Evolutionary conservation across 2,888 invertebrate genomes (phyloP), one percentile per base, ranked within the genome.

Genomic region (Xylota segnis): DNA sequence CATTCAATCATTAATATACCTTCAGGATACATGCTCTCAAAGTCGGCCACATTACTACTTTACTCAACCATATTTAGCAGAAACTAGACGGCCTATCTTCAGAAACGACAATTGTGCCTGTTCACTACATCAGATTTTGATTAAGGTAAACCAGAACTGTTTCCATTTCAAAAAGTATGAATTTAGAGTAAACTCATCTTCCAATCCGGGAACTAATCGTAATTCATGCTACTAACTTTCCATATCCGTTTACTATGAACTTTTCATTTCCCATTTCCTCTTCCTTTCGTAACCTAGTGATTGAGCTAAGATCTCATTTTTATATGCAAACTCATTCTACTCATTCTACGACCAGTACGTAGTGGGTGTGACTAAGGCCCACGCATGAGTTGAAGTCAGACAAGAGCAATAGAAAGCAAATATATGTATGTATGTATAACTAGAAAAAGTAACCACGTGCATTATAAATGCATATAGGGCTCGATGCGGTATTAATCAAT

Each of bases 71-170:
- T 58, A 58, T 65, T 32, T 29, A 45, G n/a, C 54, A 34, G 50
- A 71, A 4, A 54, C 6, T 0, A 79, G 56, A 23, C 52, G 18
- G 40, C 34, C 79, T n/a, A 71, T 79, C 18, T 43, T 75, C 34
- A 77, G 58, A 47, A 83, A 75, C 54, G 79, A 77, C 43, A 81
- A 75, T 58, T 89, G 89, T 45, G 87, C 87, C 10, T 89, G 89
- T 76, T 87, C 87, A 12, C 50, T 89, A 12, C 89, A 89, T 84
- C 87, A 87, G 29, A 88, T 89, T 74, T 84, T 89, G 65, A 88
- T 88, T 27, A 88, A 89, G 89, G 89, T 89, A 79, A 68, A 12
- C 23, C 45, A 12, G 18, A 14, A 14, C 23, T n/a, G 40, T 23
- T 23, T 23, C 23, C 32, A 32, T 32, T 1, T 7, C 32, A 32